Percentiles rank a stretch among this genome's conserved stretches.
phyloP scores from a whole-genome alignment of 2,888 invertebrate genomes.

The Ormia ochracea region DNA sequence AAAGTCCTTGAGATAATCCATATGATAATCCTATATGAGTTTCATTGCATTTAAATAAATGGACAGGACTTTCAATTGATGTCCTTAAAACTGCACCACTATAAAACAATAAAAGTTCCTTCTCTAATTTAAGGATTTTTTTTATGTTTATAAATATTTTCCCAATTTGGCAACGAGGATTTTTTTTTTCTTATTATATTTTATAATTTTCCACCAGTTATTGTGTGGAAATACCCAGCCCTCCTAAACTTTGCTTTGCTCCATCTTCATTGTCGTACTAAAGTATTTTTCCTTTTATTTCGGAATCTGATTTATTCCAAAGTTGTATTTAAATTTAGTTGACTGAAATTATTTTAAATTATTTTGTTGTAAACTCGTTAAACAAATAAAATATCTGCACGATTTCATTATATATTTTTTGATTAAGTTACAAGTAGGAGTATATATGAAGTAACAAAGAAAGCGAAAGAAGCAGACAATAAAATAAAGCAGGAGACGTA shows the following conservation, averaged over 20 bases:
- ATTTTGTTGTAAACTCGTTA: conserved; percentile 49
- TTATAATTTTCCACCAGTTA: no score
- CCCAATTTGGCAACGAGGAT: no score
- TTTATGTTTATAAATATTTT: no score
- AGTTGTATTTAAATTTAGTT: not conserved
- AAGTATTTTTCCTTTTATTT: not conserved
- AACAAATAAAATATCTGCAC: conserved; percentile 56
- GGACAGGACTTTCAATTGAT: no score
- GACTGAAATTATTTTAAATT: conserved; percentile 34
- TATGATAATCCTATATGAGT: no score
- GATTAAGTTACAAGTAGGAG: conserved; percentile 35
- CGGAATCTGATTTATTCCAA: not conserved
- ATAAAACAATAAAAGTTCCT: no score
- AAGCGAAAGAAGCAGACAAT: not conserved
- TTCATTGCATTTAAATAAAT: no score
- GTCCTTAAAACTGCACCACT: no score
- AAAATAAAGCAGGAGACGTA: not conserved
- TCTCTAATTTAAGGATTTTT: no score
- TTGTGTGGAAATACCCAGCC: no score
- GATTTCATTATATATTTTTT: conserved; percentile 47
- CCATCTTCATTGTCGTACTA: not conserved
- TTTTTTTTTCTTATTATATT: no score
- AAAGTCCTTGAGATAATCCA: no score
- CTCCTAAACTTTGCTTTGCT: not conserved
- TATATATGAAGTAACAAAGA: conserved; percentile 2